These are phyloP conservation scores for Cossypha polioptera DNA, from an alignment of 2,797 vertebrate genomes.

Conservation along the genomic window DNA sequence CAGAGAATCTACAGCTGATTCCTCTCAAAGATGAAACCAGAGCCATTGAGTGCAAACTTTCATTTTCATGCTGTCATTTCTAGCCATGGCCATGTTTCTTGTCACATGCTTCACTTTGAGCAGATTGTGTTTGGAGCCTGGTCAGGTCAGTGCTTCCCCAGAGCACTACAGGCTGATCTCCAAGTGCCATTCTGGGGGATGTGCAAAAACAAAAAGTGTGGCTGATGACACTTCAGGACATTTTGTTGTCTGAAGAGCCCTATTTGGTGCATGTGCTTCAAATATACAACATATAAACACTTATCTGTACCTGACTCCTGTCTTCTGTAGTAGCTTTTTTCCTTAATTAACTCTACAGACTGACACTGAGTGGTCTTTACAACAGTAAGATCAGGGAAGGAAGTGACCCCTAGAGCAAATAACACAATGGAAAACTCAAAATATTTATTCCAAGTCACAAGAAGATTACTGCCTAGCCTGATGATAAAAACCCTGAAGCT, in stretches of 20 bases:
- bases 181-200: neutral
- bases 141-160: neutral
- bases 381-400: neutral
- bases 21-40: neutral
- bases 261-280: neutral
- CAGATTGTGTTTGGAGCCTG: neutral
- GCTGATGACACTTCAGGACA: neutral
- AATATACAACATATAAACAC: neutral
- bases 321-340: neutral
- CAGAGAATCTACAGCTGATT: neutral
- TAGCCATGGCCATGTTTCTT: neutral
- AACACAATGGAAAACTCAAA: neutral
- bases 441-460: neutral
- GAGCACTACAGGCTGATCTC: neutral
- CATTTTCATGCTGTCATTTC: neutral
- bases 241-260: neutral
- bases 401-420: neutral
- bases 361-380: neutral
- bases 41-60: neutral
- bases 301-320: neutral
- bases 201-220: neutral
- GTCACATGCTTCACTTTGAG: neutral
- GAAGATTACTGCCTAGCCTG: neutral
- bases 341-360: neutral
- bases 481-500: neutral